Base-by-base conservation (phyloP, 2,888 invertebrate species). In the Philereme vetulata region DNA sequence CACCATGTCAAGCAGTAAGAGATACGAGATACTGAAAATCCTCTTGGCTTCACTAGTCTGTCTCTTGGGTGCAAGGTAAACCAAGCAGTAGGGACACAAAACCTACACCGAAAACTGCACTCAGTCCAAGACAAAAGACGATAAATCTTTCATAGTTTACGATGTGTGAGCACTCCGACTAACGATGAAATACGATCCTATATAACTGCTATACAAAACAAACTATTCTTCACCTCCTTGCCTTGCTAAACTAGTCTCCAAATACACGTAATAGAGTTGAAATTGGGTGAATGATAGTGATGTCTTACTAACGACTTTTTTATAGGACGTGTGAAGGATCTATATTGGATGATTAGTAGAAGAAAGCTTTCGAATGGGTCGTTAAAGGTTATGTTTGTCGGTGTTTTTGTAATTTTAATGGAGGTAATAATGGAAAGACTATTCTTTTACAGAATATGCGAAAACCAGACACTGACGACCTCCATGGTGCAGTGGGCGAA, bases 91-190 rank as follows among this genome's bases (percentile, higher is more conserved):
- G 21, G 21, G 21, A 21, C 21, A 21, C 21, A 2, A 21, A 21
- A 21, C 21, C 11, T n/a, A 33, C 53, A 54, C 59, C 64, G 60
- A 52, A 55, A 64, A 75, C 51, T 72, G 71, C 72, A 71, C 72
- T 75, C 56, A 36, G 10, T 65, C 49, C 64, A 64, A 62, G 59
- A 66, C 69, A 63, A 65, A 57, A 65, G 45, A 21, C 21, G 21
- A 55, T 65, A 76, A 73, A 80, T 77, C 70, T 72, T 70, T 65
- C 65, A 64, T 66, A 70, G 67, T 71, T 67, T 67, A 68, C 68
- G 70, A 75, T 67, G 68, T 62, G 72, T 72, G 68, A 70, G 62
- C 69, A 70, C 56, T 67, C 66, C 68, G 66, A 67, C 74, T 78
- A 74, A 77, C 68, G 64, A 75, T 72, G 70, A 72, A 63, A 68